phyloP scores from a whole-genome alignment of 2,113 vertebrate genomes.

The Austrofundulus limnaeus region DNA sequence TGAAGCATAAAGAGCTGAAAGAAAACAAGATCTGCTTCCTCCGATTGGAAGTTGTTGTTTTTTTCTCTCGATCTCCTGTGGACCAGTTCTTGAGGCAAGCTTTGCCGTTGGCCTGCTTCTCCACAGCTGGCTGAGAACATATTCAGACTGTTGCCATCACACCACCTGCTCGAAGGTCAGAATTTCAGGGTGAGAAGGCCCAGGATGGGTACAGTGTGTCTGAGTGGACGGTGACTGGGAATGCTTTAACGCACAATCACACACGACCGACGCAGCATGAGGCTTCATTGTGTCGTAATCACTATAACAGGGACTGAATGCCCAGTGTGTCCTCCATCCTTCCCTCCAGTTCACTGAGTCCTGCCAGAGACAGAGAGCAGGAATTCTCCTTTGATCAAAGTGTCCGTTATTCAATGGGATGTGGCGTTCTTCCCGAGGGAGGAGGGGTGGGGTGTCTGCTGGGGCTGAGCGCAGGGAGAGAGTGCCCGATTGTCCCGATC shows the following conservation, averaged over 20 bases:
- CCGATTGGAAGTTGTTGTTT: background rate
- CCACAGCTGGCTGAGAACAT: constrained; percentile 57
- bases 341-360: constrained; percentile 48
- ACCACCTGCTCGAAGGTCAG: constrained; percentile 64
- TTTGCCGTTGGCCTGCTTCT: constrained; percentile 47
- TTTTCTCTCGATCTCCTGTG: background rate
- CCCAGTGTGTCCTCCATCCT: constrained; percentile 57
- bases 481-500: constrained; percentile 68
- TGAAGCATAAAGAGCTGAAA: no score
- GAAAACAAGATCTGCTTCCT: background rate
- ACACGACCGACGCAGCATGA: constrained; percentile 59
- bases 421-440: constrained; percentile 51
- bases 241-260: constrained; percentile 57
- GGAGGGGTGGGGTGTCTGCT: constrained; percentile 15
- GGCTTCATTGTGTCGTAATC: constrained; percentile 62
- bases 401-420: constrained; percentile 67
- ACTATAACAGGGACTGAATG: constrained; percentile 49
- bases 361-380: constrained; percentile 28
- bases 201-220: constrained; percentile 17
- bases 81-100: background rate
- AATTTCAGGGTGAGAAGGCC: constrained; percentile 2
- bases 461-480: constrained; percentile 31
- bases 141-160: constrained; percentile 40
- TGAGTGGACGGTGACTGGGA: constrained; percentile 6
- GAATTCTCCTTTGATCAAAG: constrained; percentile 70